Evolutionary conservation across 1,140 invertebrate genomes (phyloP).

Genomic region (Achatina immaculata): DNA sequence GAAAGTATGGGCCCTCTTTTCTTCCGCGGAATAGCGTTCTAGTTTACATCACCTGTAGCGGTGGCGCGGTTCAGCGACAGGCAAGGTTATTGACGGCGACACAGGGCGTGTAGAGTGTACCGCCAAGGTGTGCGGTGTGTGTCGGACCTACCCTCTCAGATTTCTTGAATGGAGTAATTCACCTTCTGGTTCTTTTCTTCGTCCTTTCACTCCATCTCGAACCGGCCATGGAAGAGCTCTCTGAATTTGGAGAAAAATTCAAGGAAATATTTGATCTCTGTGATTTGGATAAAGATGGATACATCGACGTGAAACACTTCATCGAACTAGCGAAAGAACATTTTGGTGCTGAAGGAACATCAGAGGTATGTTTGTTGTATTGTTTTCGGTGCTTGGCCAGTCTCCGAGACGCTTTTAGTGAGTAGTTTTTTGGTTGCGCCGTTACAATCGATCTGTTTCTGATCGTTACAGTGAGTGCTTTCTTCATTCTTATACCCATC

Average conservation of each 20-base stretch:
- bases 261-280: conserved; percentile 64
- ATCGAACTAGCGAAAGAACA: conserved; percentile 61
- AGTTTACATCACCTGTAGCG: neutral
- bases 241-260: conserved; percentile 54
- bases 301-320: conserved; percentile 63
- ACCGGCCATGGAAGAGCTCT: conserved; percentile 45
- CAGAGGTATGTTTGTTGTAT: conserved; percentile 50
- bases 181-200: neutral
- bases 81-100: neutral
- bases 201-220: neutral
- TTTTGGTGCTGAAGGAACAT: conserved; percentile 59
- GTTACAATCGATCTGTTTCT: too few species aligned
- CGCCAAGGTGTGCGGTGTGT: neutral
- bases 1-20: neutral
- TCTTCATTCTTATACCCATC: too few species aligned
- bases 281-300: conserved; percentile 64
- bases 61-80: neutral
- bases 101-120: neutral
- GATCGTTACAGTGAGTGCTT: too few species aligned
- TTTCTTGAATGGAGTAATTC: neutral
- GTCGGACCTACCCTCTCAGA: too few species aligned
- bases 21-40: neutral
- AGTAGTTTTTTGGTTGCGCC: too few species aligned
- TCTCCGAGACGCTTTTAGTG: too few species aligned
- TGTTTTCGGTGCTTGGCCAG: too few species aligned